Base-by-base conservation (phyloP, 2,888 invertebrate species). In the Ypsolopha scabrella region DNA sequence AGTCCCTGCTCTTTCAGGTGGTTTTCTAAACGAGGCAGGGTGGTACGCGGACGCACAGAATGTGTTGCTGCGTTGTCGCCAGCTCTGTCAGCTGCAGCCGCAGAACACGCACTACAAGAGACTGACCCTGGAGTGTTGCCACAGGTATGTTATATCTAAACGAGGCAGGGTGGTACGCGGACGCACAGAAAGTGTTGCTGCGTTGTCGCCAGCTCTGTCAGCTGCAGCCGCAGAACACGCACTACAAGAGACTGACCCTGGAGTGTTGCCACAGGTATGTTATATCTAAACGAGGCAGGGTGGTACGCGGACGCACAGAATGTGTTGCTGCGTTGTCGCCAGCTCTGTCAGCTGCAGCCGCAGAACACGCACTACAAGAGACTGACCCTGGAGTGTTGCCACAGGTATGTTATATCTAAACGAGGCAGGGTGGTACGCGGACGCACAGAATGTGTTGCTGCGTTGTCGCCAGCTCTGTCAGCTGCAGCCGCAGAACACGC, bases 21-120 rank as follows among this genome's bases (percentile, higher is more conserved):
- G 90, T 55, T 97, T 97, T 80, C 89, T 97, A 6, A 93, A 92
- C 68, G 97, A 97, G 69, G n/a, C n/a, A n/a, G n/a, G n/a, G n/a
- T n/a, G n/a, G n/a, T n/a, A n/a, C n/a, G n/a, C n/a, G n/a, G n/a
- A n/a, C n/a, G n/a, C n/a, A n/a, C n/a, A n/a, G n/a, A n/a, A n/a
- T n/a, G n/a, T 96, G 51, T 80, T 96, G 58, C 73, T 89, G 41
- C 82, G 89, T 8, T 93, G 94, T 62, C 90, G 92, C 55, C 81
- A 88, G 56, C 73, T 94, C 51, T 92, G 94, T 69, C 77, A 85
- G 54, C 68, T 72, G 7, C 83, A 88, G 58, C 82, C 87, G 14
- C 80, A 87, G 60, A 88, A 86, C 52, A 81, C 87, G 0, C 76
- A 89, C 55, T 88, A 90, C 62, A 88, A 91, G 71, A 88, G 90